Conservation (phyloP, 1,140 invertebrate genomes). For the Hestina assimilis region DNA sequence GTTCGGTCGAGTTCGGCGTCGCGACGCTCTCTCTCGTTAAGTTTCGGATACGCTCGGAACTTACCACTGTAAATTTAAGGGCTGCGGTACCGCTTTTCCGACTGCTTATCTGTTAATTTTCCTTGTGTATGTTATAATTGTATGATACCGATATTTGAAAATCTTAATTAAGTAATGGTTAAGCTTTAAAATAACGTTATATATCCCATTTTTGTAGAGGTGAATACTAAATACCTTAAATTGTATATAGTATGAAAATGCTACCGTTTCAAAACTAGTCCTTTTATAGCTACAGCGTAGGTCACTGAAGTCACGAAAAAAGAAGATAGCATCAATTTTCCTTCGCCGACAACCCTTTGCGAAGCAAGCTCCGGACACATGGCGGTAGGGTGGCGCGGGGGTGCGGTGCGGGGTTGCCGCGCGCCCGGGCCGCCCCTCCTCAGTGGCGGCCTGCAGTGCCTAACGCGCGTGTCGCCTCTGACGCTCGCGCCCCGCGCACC, state of each 20-base stretch:
- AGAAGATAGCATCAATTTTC: slow-evolving; percentile 56
- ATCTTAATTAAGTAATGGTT: neutral
- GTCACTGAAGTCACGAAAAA: slow-evolving; percentile 1
- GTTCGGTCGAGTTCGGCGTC: slow-evolving; percentile 52
- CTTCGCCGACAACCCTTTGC: slow-evolving; percentile 68
- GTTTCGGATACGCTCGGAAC: slow-evolving; percentile 49
- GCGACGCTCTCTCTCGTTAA: slow-evolving; percentile 30
- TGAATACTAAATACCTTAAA: neutral
- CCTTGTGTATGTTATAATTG: neutral
- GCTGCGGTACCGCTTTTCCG: slow-evolving; percentile 57
- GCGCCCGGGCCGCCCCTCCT: slow-evolving; percentile 71
- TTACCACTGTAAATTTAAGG: slow-evolving; percentile 69
- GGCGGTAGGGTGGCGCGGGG: slow-evolving; percentile 48
- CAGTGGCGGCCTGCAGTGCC: slow-evolving; percentile 73
- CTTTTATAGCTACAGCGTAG: neutral
- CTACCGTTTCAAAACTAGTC: neutral
- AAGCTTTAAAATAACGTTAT: too few relatives aligned
- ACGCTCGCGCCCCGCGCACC: slow-evolving; percentile 64
- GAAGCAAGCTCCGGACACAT: slow-evolving; percentile 65
- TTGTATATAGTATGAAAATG: neutral
- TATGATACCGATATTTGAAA: neutral
- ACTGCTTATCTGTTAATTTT: slow-evolving; percentile 1
- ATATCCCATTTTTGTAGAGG: too few relatives aligned
- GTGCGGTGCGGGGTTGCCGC: slow-evolving; percentile 36
- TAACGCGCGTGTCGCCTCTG: slow-evolving; percentile 71